Base-by-base conservation (phyloP, 2,888 invertebrate species). In the Melieria omissa region DNA sequence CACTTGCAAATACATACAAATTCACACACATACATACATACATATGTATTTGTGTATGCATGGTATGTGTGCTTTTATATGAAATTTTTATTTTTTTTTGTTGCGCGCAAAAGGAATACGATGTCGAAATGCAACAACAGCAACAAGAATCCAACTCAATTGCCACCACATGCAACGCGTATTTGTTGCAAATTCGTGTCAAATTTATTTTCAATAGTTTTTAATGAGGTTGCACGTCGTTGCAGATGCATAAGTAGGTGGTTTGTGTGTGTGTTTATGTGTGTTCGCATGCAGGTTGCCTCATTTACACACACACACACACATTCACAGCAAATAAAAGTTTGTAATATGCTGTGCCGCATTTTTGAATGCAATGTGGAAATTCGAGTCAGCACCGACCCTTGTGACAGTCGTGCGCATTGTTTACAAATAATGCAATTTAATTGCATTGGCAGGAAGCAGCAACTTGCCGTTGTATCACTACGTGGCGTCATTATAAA, bases 121-220 rank as follows among this genome's bases (percentile, higher is more conserved):
- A 29, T 29, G 29, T 29, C 29, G 29, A 29, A 29, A 49, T 29
- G 29, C 29, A 29, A 29, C 29, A 29, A 29, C 29, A 29, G 3
- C 29, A 29, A 29, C 29, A 29, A 29, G 29, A 29, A 29, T 29
- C 3, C 29, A 29, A 29, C 29, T 29, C 29, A 29, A 29, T 29
- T 29, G 29, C 29, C 29, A 29, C 29, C 29, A 29, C 29, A 29
- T 29, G 29, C 29, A 29, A 2, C 58, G 16, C 41, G 58, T 58
- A 29, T 10, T 14, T 65, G 41, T 29, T 54, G 65, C 44, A 54
- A 12, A 29, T 41, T 41, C n/a, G 41, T 54, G 54, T 41, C 42
- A 65, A 65, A 65, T 44, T 55, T 57, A 65, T 45, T 65, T 65
- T 65, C 65, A 65, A 65, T 65, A 55, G 14, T 55, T 65, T 65